Evolutionary conservation across 2,888 invertebrate species (phyloP).

Genomic region (Barypeithes pellucidus): DNA sequence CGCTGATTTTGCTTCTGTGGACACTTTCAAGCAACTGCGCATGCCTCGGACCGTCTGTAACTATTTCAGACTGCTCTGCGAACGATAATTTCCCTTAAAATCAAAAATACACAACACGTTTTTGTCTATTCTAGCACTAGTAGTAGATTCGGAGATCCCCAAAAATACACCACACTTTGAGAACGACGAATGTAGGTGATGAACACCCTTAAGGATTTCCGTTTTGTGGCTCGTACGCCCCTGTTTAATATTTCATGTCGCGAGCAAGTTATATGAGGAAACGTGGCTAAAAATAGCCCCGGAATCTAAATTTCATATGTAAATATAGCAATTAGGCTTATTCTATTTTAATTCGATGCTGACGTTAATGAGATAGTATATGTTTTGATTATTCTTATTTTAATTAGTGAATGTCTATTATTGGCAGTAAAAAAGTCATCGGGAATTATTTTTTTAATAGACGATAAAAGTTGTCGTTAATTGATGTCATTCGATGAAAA

Average conservation of each 20-base stretch:
- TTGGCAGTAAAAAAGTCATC: conserved; percentile 19
- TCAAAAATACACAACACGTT: too few species aligned
- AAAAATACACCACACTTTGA: too few species aligned
- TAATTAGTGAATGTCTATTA: conserved; percentile 46
- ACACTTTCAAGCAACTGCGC: too few species aligned
- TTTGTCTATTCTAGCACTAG: too few species aligned
- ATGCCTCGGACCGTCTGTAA: too few species aligned
- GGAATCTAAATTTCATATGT: conserved; percentile 48
- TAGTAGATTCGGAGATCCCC: too few species aligned
- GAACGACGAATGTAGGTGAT: too few species aligned
- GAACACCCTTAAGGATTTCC: too few species aligned
- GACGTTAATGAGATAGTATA: conserved; percentile 46
- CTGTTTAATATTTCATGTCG: conserved; percentile 38
- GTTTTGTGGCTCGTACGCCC: conserved; percentile 20
- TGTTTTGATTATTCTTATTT: conserved; percentile 46
- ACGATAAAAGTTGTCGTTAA: conserved; percentile 14
- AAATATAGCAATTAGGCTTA: conserved; percentile 50
- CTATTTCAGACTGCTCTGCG: too few species aligned
- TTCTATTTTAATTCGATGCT: conserved; percentile 51
- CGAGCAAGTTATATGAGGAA: conserved; percentile 40
- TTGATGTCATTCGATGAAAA: neutral
- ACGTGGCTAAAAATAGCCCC: conserved; percentile 42
- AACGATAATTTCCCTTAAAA: too few species aligned
- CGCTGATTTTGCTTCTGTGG: too few species aligned
- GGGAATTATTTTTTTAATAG: conserved; percentile 15